phyloP scores from a whole-genome alignment of 2,113 vertebrate species.

The Mesitornis unicolor region DNA sequence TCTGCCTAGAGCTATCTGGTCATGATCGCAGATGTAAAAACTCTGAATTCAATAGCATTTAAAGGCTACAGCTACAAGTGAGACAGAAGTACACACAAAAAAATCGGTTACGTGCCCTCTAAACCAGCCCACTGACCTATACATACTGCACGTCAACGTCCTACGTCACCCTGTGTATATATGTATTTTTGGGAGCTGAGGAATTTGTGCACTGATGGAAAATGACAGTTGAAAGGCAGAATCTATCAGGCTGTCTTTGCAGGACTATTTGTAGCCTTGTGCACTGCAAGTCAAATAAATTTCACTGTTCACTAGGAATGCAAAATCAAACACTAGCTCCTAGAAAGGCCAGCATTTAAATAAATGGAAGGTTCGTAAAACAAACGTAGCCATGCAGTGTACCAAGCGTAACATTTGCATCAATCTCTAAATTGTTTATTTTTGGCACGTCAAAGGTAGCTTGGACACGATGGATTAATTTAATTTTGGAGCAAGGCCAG shows the following conservation, averaged over 20 bases:
- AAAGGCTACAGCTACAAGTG: neutral
- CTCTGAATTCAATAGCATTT: neutral
- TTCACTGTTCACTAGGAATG: neutral
- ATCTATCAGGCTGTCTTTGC: neutral
- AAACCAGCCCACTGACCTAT: neutral
- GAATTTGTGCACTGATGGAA: neutral
- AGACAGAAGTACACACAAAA: neutral
- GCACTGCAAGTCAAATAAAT: neutral
- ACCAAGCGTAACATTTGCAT: neutral
- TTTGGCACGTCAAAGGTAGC: neutral
- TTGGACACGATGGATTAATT: neutral
- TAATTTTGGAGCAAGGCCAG: neutral
- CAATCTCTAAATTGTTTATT: neutral
- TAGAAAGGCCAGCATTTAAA: neutral
- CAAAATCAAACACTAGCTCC: neutral
- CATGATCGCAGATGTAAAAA: neutral
- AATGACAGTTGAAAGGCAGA: neutral
- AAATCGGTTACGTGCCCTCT: neutral
- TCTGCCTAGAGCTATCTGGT: neutral
- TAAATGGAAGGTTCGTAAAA: neutral
- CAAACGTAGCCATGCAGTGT: neutral
- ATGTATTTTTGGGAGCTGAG: neutral
- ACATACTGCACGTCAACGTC: neutral
- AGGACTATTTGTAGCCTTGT: neutral
- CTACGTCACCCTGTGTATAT: neutral